These are phyloP conservation scores for Bactericera cockerelli DNA, from an alignment of 1,140 invertebrate genomes.

Conservation along the genomic window DNA sequence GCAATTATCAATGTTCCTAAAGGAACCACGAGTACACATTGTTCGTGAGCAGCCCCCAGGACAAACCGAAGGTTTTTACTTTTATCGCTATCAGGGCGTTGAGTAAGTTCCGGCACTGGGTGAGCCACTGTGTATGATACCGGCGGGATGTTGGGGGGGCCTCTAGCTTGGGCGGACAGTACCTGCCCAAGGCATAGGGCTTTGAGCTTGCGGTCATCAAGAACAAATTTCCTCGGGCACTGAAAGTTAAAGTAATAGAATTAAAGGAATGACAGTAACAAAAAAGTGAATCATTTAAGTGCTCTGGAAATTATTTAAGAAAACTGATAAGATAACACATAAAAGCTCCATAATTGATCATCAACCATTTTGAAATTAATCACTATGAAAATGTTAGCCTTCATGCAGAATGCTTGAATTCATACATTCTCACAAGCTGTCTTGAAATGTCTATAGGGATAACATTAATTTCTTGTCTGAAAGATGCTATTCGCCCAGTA, in stretches of 20 bases:
- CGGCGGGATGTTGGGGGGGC: neutral
- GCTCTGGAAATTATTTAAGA: neutral
- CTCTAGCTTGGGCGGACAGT: neutral
- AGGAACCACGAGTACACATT: slow-evolving; percentile 5
- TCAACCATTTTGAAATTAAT: too few relatives aligned
- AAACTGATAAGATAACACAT: too few relatives aligned
- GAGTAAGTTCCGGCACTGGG: neutral
- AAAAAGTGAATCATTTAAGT: neutral
- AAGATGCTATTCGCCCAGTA: too few relatives aligned
- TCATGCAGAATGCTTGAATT: too few relatives aligned
- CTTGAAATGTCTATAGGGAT: too few relatives aligned
- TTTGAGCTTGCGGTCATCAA: neutral
- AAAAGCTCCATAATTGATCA: too few relatives aligned
- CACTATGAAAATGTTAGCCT: too few relatives aligned
- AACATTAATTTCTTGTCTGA: too few relatives aligned
- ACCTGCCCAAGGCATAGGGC: neutral
- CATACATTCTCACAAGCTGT: too few relatives aligned
- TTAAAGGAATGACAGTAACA: neutral
- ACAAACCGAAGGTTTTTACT: neutral
- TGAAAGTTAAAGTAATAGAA: neutral
- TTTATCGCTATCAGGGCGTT: neutral
- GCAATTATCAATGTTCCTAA: too few relatives aligned
- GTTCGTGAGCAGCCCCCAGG: neutral
- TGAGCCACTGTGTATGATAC: neutral
- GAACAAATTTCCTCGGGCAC: neutral